These are phyloP conservation scores for Conger conger DNA, from an alignment of 2,113 vertebrate genomes.

Conservation along the genomic window DNA sequence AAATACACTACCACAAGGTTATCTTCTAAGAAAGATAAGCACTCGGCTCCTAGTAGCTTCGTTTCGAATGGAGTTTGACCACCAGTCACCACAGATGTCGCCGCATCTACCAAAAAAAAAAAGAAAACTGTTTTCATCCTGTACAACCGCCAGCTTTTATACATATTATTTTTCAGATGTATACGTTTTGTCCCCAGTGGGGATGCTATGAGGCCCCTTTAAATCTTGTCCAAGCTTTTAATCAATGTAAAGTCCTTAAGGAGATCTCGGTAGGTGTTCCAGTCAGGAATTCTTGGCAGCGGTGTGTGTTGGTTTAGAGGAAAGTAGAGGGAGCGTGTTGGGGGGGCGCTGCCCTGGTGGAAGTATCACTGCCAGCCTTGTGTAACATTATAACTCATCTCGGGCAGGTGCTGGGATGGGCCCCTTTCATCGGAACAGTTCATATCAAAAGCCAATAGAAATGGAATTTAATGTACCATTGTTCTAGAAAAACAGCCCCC, in stretches of 20 bases:
- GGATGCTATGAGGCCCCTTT: background rate
- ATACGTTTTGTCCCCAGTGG: background rate
- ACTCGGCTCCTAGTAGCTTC: too few relatives aligned
- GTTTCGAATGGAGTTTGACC: too few relatives aligned
- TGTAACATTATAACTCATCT: conserved; percentile 75
- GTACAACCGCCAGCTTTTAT: too few relatives aligned
- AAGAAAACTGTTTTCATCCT: too few relatives aligned
- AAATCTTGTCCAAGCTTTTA: conserved; percentile 22
- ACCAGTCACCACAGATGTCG: too few relatives aligned
- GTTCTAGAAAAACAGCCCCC: conserved; percentile 65
- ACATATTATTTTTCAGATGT: background rate
- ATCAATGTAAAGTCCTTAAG: conserved; percentile 19
- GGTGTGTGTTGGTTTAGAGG: conserved; percentile 50
- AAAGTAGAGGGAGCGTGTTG: conserved; percentile 48
- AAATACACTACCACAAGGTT: too few relatives aligned
- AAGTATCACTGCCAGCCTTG: conserved; percentile 75
- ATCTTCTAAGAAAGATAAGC: too few relatives aligned
- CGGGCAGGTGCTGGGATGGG: conserved; percentile 75
- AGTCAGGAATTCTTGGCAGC: conserved; percentile 55
- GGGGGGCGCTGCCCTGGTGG: conserved; percentile 49
- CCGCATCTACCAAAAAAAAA: too few relatives aligned
- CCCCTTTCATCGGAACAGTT: conserved; percentile 68
- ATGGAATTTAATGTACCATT: conserved; percentile 74
- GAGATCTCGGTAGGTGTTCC: conserved; percentile 64
- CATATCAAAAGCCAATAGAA: conserved; percentile 74